phyloP scores from a whole-genome alignment of 2,113 vertebrate species.

The Colaptes auratus region DNA sequence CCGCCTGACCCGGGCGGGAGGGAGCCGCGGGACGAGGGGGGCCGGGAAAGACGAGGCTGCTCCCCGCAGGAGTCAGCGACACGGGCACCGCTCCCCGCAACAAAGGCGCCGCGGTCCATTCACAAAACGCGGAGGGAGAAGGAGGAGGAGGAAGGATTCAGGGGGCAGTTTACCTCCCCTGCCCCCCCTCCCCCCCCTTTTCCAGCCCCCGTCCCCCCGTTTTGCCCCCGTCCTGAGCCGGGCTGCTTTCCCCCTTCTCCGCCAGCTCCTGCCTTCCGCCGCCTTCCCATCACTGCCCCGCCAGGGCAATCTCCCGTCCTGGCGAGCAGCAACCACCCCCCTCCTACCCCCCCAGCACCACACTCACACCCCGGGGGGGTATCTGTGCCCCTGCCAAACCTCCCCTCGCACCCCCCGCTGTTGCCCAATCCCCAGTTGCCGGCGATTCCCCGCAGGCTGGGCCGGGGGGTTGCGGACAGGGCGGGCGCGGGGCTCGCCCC shows the following conservation, averaged over 20 bases:
- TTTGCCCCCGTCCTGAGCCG: not conserved
- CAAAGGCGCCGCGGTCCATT: slow-evolving; percentile 80
- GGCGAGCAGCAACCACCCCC: not conserved
- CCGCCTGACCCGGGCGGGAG: slow-evolving; percentile 70
- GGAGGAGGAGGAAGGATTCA: not conserved
- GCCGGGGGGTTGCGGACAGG: not conserved
- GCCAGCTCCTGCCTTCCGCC: no score
- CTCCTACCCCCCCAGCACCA: not conserved
- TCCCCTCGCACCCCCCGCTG: not conserved
- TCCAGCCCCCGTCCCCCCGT: not conserved
- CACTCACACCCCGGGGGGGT: not conserved
- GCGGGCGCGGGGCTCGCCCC: not conserved
- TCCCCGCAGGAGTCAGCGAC: slow-evolving; percentile 82
- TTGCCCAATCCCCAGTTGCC: not conserved
- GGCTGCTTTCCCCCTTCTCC: not conserved
- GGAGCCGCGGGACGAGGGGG: not conserved
- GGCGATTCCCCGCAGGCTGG: not conserved
- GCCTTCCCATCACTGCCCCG: not conserved
- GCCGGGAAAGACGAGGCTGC: slow-evolving; percentile 42
- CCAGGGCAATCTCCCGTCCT: not conserved
- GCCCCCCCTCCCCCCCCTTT: not conserved
- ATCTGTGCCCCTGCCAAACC: not conserved
- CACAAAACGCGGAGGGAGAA: slow-evolving; percentile 71
- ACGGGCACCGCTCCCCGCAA: slow-evolving; percentile 77
- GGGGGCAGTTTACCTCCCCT: slow-evolving; percentile 4